phyloP scores from a whole-genome alignment of 2,113 vertebrate species.

The Raja brachyura region DNA sequence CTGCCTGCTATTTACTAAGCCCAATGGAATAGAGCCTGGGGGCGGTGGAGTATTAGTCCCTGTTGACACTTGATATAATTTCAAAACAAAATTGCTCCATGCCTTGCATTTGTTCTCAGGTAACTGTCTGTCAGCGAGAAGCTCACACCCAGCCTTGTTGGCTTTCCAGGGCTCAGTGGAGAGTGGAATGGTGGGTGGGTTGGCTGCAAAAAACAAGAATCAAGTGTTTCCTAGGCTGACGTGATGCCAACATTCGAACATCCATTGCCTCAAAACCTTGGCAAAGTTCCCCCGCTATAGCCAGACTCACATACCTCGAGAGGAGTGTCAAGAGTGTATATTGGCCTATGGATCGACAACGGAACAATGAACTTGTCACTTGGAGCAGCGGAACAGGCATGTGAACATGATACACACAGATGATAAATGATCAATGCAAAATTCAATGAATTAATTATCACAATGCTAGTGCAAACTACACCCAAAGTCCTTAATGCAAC shows the following conservation, averaged over 20 bases:
- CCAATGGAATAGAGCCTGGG: not conserved
- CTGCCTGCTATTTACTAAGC: not conserved
- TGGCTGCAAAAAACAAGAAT: not conserved
- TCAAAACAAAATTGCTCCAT: conserved; percentile 24
- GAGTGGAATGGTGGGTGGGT: not conserved
- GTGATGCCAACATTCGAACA: not conserved
- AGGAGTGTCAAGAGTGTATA: too few species aligned
- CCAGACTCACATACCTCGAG: too few species aligned
- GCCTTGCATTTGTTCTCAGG: not conserved
- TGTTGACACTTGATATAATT: conserved; percentile 8
- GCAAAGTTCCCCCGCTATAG: not conserved
- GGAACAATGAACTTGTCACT: too few species aligned
- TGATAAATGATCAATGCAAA: too few species aligned
- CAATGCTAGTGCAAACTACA: too few species aligned
- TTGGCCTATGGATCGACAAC: too few species aligned
- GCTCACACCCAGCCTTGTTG: not conserved
- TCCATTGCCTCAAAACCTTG: not conserved
- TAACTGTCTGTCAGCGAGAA: not conserved
- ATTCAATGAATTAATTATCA: too few species aligned
- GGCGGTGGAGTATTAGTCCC: not conserved
- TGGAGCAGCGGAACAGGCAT: too few species aligned
- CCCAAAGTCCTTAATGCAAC: too few species aligned
- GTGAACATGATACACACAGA: too few species aligned
- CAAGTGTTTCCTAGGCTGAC: not conserved
- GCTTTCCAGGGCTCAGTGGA: not conserved